Conservation (phyloP, 2,888 invertebrate species). For the Cosmopolites sordidus region DNA sequence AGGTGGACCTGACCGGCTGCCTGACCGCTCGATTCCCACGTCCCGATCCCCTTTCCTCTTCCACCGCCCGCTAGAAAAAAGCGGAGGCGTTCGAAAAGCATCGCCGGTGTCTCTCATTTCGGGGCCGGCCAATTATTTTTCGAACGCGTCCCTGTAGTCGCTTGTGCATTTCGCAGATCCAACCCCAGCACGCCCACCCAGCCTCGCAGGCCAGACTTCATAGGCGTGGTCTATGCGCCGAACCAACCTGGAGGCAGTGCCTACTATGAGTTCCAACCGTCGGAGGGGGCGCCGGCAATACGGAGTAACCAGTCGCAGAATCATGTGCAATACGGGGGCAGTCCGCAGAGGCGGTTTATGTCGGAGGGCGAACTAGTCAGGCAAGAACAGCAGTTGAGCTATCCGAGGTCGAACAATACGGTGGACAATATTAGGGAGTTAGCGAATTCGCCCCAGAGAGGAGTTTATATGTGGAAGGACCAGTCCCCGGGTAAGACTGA, state of each 20-base stretch:
- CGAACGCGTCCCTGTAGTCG: conserved; percentile 33
- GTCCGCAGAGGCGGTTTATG: conserved; percentile 70
- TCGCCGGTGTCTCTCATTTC: conserved; percentile 1
- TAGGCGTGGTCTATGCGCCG: conserved; percentile 59
- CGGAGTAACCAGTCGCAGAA: conserved; percentile 28
- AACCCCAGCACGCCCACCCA: conserved; percentile 90
- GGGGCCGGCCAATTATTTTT: conserved; percentile 7
- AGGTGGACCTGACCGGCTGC: conserved; percentile 46
- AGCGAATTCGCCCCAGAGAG: conserved; percentile 81
- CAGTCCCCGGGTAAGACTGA: conserved; percentile 63
- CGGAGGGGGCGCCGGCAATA: conserved; percentile 10
- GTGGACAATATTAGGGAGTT: conserved; percentile 85
- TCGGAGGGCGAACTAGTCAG: conserved; percentile 78
- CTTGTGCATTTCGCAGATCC: conserved; percentile 62
- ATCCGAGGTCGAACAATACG: conserved; percentile 68
- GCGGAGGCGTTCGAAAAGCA: conserved; percentile 24
- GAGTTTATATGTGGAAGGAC: conserved; percentile 76
- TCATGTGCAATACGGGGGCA: conserved; percentile 47
- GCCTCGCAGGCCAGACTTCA: conserved; percentile 83
- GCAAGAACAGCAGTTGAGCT: conserved; percentile 59
- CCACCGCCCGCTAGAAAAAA: conserved; percentile 23
- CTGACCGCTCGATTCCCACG: conserved; percentile 24
- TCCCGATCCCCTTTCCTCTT: conserved; percentile 17
- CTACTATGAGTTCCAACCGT: conserved; percentile 48
- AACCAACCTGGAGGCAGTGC: conserved; percentile 42